A percentile compares a stretch with the other conserved stretches of the same genome.
Evolutionary conservation across 2,113 vertebrate genomes (phyloP).

Genomic region (Mesitornis unicolor): DNA sequence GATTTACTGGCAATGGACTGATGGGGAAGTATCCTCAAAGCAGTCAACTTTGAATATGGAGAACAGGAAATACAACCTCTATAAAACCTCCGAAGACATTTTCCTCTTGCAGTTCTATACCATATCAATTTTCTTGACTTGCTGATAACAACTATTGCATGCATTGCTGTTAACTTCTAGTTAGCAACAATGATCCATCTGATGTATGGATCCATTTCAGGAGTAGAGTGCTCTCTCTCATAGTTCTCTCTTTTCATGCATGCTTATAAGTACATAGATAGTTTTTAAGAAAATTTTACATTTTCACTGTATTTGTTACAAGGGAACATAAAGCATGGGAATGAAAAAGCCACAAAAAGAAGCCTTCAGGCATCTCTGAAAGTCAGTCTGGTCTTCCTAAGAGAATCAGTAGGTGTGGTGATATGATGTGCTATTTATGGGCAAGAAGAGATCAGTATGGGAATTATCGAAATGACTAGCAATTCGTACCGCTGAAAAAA

Average conservation of each 20-base stretch:
- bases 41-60: neutral
- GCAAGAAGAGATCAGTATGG: neutral
- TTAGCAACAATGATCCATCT: fast-evolving
- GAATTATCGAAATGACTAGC: neutral
- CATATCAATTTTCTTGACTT: neutral
- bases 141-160: neutral
- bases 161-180: neutral
- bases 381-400: neutral
- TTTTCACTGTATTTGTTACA: neutral
- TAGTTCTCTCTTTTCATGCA: neutral
- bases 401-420: neutral
- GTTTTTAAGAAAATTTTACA: neutral
- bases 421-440: neutral
- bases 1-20: neutral
- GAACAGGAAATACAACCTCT: neutral
- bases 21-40: neutral
- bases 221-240: fast-evolving
- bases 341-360: neutral
- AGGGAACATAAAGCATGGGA: neutral
- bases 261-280: neutral
- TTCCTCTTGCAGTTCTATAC: neutral
- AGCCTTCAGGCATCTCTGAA: neutral
- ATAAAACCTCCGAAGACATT: neutral
- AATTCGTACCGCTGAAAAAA: neutral
- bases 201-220: neutral